Percentiles rank a stretch among this genome's conserved stretches.
Evolutionary conservation across 2,113 vertebrate species (phyloP).

Genomic region (Scomber colias): DNA sequence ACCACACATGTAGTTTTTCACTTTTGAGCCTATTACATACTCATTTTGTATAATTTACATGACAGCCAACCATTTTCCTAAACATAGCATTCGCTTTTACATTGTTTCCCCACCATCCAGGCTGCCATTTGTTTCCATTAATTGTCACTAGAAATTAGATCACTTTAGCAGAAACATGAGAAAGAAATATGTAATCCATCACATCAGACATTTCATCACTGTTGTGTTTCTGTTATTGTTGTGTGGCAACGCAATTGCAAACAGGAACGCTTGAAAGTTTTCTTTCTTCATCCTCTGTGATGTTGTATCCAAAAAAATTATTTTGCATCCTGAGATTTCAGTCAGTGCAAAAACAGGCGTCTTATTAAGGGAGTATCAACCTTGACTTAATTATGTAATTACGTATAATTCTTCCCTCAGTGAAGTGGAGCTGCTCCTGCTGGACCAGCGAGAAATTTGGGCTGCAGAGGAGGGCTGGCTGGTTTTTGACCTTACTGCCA

Average conservation of each 20-base stretch:
- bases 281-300: background rate
- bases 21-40: slow-evolving; percentile 17
- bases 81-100: slow-evolving; percentile 7
- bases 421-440: slow-evolving; percentile 91
- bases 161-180: slow-evolving; percentile 9
- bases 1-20: background rate
- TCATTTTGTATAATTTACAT: slow-evolving; percentile 2
- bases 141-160: slow-evolving; percentile 13
- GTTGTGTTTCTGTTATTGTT: background rate
- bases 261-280: background rate
- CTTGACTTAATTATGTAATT: background rate
- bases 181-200: slow-evolving; percentile 1
- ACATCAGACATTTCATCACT: background rate
- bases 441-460: slow-evolving; percentile 93
- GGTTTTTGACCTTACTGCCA: slow-evolving; percentile 94
- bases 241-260: background rate
- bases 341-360: too few relatives aligned
- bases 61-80: background rate
- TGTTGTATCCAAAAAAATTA: background rate
- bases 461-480: slow-evolving; percentile 96
- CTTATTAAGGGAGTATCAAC: background rate
- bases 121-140: background rate
- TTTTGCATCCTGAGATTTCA: too few relatives aligned
- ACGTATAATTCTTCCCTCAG: slow-evolving; percentile 73
- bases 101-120: slow-evolving; percentile 13